Evolutionary conservation across 2,888 invertebrate species (phyloP).

Genomic region (Scaptomyza caliginosa): DNA sequence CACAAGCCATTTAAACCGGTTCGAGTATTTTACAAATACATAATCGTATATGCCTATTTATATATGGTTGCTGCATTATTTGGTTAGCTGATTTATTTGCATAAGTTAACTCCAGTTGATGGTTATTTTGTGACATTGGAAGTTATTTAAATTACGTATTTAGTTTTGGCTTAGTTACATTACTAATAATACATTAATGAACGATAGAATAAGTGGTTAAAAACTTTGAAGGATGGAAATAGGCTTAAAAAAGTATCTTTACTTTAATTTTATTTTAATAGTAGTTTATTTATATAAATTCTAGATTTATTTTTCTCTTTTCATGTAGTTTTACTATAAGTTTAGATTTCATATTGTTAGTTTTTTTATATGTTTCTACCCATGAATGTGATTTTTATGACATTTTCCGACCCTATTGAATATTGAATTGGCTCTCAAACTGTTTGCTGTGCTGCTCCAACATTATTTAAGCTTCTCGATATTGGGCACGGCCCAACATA

Average conservation of each 20-base stretch:
- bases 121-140: constrained; percentile 26
- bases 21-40: constrained; percentile 40
- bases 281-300: neutral
- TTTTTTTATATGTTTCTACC: neutral
- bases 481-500: constrained; percentile 9
- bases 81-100: constrained; percentile 40
- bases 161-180: constrained; percentile 5
- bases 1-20: constrained; percentile 65
- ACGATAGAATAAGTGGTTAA: neutral
- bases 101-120: constrained; percentile 22
- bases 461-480: neutral
- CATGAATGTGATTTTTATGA: neutral
- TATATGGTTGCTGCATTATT: constrained; percentile 54
- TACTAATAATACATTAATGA: too few relatives aligned
- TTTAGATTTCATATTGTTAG: neutral
- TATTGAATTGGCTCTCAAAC: constrained; percentile 16
- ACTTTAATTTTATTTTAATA: neutral
- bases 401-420: neutral
- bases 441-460: constrained; percentile 35
- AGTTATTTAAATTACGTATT: constrained; percentile 1
- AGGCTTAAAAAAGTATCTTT: neutral
- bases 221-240: neutral
- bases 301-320: neutral
- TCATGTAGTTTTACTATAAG: neutral
- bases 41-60: constrained; percentile 40